Conservation (phyloP, 2,113 vertebrate species). For the Artemisiospiza belli region DNA sequence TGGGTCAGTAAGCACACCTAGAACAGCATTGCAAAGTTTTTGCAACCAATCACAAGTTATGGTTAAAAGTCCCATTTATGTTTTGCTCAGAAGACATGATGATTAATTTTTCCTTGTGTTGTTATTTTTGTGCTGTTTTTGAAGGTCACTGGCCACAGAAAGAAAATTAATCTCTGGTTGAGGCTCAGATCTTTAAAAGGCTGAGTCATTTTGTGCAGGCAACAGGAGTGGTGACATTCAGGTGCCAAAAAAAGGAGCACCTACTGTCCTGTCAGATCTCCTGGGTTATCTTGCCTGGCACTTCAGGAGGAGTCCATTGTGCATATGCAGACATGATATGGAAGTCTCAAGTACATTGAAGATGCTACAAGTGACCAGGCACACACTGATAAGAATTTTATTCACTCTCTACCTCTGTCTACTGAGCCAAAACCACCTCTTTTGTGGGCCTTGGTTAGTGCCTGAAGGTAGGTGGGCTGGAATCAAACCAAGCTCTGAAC, state of each 20-base stretch:
- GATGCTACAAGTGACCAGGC: neutral
- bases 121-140: neutral
- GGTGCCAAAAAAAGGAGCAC: neutral
- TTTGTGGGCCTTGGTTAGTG: neutral
- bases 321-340: accelerated
- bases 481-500: neutral
- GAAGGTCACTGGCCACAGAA: neutral
- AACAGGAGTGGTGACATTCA: neutral
- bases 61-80: neutral
- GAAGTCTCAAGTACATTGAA: neutral
- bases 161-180: neutral
- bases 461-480: neutral
- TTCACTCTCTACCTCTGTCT: neutral
- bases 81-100: neutral
- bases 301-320: neutral
- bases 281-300: neutral
- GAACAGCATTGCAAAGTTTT: neutral
- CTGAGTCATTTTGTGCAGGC: neutral
- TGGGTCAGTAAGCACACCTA: neutral
- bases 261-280: neutral
- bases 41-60: neutral
- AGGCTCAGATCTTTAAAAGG: neutral
- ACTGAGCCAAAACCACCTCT: neutral
- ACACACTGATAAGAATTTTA: neutral
- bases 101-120: neutral